Conservation (phyloP, 1,140 invertebrate species). For the Drosophila obscura region DNA sequence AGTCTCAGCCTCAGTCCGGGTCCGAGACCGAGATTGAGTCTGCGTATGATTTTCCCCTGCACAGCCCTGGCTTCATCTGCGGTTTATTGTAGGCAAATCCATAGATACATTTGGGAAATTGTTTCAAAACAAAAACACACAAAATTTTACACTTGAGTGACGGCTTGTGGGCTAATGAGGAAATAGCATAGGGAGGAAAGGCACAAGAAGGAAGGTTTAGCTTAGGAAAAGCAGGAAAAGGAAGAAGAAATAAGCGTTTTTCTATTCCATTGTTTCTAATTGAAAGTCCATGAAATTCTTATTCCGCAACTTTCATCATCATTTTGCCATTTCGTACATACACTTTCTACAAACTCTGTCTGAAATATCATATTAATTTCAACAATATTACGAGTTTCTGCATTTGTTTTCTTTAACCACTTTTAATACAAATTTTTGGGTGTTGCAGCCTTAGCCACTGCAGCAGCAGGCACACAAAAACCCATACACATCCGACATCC, state of each 20-base stretch:
- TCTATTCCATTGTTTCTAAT: too few relatives aligned
- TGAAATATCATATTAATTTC: too few relatives aligned
- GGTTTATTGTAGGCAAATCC: constrained; percentile 63
- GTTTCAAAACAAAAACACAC: constrained; percentile 54
- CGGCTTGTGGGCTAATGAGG: constrained; percentile 48
- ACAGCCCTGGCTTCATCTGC: constrained; percentile 36
- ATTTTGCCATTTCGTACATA: too few relatives aligned
- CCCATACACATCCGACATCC: constrained; percentile 12
- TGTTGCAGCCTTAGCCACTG: too few relatives aligned
- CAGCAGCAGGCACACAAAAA: constrained; percentile 4
- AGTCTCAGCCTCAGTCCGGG: background rate
- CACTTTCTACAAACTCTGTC: too few relatives aligned
- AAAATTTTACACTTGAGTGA: constrained; percentile 75
- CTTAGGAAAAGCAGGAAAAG: background rate
- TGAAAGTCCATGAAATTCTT: too few relatives aligned
- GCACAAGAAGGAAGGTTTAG: background rate
- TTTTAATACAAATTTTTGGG: too few relatives aligned
- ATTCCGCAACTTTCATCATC: too few relatives aligned
- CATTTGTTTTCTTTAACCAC: too few relatives aligned
- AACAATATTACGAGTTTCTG: too few relatives aligned
- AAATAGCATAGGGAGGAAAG: constrained; percentile 5
- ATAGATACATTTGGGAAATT: constrained; percentile 42
- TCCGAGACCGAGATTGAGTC: too few relatives aligned
- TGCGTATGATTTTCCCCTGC: constrained; percentile 6
- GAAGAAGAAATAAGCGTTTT: background rate